These are phyloP conservation scores for Idaea straminata DNA, from an alignment of 2,888 invertebrate species.

Conservation along the genomic window DNA sequence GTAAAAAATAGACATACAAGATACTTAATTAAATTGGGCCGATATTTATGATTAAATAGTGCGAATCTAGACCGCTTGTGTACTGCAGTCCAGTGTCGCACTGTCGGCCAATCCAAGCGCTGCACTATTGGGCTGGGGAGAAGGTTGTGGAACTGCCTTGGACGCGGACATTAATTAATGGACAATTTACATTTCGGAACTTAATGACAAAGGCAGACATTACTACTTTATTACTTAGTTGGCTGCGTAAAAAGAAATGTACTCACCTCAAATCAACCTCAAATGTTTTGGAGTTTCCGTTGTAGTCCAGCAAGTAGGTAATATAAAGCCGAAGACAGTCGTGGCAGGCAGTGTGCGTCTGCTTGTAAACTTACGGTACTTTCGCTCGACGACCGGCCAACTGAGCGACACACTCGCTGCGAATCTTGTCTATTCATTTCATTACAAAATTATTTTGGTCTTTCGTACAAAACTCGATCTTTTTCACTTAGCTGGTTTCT, in stretches of 20 bases:
- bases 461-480: constrained; percentile 12
- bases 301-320: constrained; percentile 24
- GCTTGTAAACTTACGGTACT: constrained; percentile 57
- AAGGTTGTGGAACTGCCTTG: too few relatives aligned
- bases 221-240: not conserved
- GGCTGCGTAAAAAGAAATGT: not conserved
- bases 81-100: too few relatives aligned
- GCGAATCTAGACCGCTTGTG: too few relatives aligned
- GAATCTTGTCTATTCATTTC: constrained; percentile 31
- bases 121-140: too few relatives aligned
- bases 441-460: constrained; percentile 18
- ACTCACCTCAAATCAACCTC: constrained; percentile 2
- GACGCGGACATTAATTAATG: too few relatives aligned
- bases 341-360: constrained; percentile 9
- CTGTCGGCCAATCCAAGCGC: too few relatives aligned
- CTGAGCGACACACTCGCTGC: constrained; percentile 28
- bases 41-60: too few relatives aligned
- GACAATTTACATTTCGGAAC: not conserved
- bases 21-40: too few relatives aligned
- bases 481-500: constrained; percentile 2
- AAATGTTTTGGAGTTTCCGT: not conserved
- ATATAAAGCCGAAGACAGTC: constrained; percentile 2
- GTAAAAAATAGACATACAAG: too few relatives aligned
- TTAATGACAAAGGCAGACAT: not conserved
- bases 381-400: constrained; percentile 33